Conservation (phyloP, 2,888 invertebrate genomes). For the Nycteola revayana region DNA sequence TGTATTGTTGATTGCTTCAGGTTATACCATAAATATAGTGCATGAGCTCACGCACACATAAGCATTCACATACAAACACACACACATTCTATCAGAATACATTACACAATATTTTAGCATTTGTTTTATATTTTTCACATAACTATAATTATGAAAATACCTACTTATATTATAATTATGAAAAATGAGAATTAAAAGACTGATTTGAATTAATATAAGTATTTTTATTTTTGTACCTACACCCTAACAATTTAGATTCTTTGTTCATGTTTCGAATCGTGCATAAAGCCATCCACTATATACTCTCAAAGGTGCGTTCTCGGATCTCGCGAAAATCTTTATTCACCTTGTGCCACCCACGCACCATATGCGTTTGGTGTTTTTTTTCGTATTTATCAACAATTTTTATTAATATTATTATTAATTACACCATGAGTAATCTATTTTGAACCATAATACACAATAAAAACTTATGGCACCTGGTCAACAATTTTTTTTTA, state of each 20-base stretch:
- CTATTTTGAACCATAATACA: no score
- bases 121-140: background rate
- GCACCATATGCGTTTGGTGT: background rate
- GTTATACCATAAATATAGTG: slow-evolving; percentile 1
- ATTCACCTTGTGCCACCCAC: background rate
- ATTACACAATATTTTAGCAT: background rate
- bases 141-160: slow-evolving; percentile 1
- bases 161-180: background rate
- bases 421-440: no score
- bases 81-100: background rate
- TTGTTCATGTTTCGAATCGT: slow-evolving; percentile 1
- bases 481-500: no score
- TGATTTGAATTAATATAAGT: no score
- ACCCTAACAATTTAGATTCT: background rate
- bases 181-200: no score
- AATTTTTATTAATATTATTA: no score
- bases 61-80: no score
- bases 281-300: slow-evolving; percentile 1
- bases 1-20: slow-evolving; percentile 4
- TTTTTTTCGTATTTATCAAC: no score
- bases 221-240: no score
- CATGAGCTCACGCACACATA: no score
- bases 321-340: slow-evolving; percentile 1
- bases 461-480: no score
- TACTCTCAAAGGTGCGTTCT: slow-evolving; percentile 1